These are phyloP conservation scores for Zaprionus lachaisei DNA, from an alignment of 1,140 invertebrate species.

Conservation along the genomic window DNA sequence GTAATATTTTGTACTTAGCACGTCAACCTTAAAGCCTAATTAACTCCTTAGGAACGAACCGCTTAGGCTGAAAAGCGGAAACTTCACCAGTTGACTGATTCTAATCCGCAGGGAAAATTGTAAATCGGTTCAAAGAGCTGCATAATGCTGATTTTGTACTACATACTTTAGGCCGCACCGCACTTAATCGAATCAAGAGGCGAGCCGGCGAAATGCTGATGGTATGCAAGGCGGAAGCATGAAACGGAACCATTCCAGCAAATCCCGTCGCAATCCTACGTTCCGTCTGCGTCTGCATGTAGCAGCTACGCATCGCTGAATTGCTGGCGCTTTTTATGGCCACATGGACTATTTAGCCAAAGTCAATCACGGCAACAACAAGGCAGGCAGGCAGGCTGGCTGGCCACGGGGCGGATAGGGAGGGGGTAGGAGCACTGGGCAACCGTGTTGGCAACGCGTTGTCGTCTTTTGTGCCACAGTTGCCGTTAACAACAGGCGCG, in stretches of 20 bases:
- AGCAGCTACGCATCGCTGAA: conserved; percentile 27
- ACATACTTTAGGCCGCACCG: conserved; percentile 7
- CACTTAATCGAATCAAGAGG: conserved; percentile 32
- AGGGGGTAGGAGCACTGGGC: neutral
- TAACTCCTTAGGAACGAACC: neutral
- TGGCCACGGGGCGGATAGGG: too few species aligned
- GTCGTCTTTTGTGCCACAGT: conserved; percentile 53
- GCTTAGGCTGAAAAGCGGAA: neutral
- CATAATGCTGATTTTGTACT: conserved; percentile 15
- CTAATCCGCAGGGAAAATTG: neutral
- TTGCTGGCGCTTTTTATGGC: conserved; percentile 26
- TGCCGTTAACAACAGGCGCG: conserved; percentile 58
- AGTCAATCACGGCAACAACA: conserved; percentile 53
- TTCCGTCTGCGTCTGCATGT: conserved; percentile 9
- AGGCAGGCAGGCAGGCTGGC: neutral
- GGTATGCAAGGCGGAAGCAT: conserved; percentile 25
- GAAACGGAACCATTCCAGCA: conserved; percentile 28
- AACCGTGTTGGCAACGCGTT: conserved; percentile 24
- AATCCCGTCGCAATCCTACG: neutral
- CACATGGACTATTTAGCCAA: conserved; percentile 50
- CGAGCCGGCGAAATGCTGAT: conserved; percentile 3
- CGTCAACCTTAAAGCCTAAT: neutral
- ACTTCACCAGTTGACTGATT: neutral
- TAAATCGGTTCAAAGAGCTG: neutral
- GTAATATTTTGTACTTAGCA: neutral